These are phyloP conservation scores for Ryuthela nishihirai DNA, from an alignment of 2,888 invertebrate species.

Conservation along the genomic window DNA sequence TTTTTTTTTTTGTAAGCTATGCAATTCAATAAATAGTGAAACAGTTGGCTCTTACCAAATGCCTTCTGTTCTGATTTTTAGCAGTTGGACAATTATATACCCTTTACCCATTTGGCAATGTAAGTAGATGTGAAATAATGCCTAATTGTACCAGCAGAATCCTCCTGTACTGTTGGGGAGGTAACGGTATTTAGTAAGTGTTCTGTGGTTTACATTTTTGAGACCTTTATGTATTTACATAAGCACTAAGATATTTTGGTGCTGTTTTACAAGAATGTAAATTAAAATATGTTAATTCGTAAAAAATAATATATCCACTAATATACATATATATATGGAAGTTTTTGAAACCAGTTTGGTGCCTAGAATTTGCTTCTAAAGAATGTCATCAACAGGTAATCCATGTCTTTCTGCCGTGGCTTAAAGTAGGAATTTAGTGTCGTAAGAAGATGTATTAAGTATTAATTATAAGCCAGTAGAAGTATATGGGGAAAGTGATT, in stretches of 20 bases:
- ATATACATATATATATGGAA: constrained; percentile 31
- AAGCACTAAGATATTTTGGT: constrained; percentile 37
- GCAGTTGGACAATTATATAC: constrained; percentile 31
- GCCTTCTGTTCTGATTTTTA: constrained; percentile 34
- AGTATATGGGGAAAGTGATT: too few species aligned
- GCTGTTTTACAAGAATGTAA: constrained; percentile 38
- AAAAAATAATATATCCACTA: constrained; percentile 35
- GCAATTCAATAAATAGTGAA: too few species aligned
- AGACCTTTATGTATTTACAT: constrained; percentile 35
- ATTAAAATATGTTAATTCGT: constrained; percentile 33
- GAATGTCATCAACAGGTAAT: constrained; percentile 23
- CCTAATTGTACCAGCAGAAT: constrained; percentile 20
- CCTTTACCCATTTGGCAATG: too few species aligned
- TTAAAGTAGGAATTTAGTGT: too few species aligned
- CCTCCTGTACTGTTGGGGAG: constrained; percentile 24
- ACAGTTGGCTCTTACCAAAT: too few species aligned
- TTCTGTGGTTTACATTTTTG: constrained; percentile 37
- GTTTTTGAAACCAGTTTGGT: constrained; percentile 37
- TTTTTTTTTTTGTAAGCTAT: too few species aligned
- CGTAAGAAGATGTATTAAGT: too few species aligned
- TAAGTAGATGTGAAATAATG: too few species aligned
- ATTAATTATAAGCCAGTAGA: too few species aligned
- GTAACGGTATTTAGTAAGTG: constrained; percentile 29
- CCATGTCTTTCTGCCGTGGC: constrained; percentile 27
- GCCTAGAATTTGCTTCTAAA: constrained; percentile 37